These are phyloP conservation scores for Siderastrea siderea DNA, from an alignment of 92 coral and sea anemone genomes.

Conservation along the genomic window DNA sequence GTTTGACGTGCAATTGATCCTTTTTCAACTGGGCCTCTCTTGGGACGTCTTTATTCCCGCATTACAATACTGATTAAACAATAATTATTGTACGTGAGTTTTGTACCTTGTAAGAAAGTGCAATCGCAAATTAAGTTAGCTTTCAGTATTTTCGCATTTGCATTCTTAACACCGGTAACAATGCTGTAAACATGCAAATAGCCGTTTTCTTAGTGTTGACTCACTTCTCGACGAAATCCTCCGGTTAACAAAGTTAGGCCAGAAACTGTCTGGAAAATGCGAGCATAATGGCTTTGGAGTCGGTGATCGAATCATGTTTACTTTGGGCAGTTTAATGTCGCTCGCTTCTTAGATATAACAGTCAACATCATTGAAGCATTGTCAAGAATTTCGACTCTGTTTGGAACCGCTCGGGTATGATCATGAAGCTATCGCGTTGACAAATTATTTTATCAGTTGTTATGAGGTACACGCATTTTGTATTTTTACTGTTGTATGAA, in stretches of 20 bases:
- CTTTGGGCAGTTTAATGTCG: no score
- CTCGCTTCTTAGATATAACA: no score
- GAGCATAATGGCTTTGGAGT: neutral
- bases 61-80: neutral
- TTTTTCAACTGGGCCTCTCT: neutral
- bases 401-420: neutral
- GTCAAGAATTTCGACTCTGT: neutral
- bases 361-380: neutral
- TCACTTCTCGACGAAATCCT: no score
- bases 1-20: neutral
- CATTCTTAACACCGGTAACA: neutral
- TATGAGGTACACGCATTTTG: neutral
- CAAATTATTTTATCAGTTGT: neutral
- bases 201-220: no score
- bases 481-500: neutral
- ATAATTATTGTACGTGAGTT: neutral
- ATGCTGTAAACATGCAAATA: neutral
- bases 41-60: slow-evolving; percentile 12
- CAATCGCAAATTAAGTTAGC: neutral
- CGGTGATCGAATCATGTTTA: neutral
- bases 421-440: neutral
- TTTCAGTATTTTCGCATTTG: neutral
- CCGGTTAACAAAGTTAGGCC: no score
- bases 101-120: neutral
- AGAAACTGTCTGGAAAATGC: neutral